Conservation (phyloP, 2,113 vertebrate genomes). For the Diadophis punctatus region DNA sequence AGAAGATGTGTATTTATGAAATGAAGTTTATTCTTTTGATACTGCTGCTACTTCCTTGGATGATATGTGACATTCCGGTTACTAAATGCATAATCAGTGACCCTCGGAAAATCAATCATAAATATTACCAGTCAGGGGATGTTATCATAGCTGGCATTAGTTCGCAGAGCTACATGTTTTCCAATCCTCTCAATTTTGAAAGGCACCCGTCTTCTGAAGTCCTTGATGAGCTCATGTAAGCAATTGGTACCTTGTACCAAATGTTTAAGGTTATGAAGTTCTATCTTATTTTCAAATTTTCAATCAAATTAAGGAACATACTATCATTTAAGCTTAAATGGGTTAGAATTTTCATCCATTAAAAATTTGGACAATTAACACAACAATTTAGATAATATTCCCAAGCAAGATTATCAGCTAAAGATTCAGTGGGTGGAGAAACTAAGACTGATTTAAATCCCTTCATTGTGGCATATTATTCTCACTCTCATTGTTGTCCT, state of each 20-base stretch:
- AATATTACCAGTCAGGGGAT: background rate
- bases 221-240: background rate
- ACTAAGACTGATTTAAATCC: background rate
- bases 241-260: background rate
- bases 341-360: background rate
- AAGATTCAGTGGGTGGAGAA: background rate
- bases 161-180: background rate
- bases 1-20: background rate
- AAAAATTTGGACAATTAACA: background rate
- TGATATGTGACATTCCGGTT: background rate
- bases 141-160: background rate
- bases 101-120: background rate
- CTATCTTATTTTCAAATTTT: background rate
- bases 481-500: too few relatives aligned
- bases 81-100: background rate
- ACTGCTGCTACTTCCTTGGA: background rate
- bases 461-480: background rate
- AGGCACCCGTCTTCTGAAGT: background rate
- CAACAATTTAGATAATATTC: background rate
- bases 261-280: too few relatives aligned
- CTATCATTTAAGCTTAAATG: background rate
- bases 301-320: background rate
- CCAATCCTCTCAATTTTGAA: background rate
- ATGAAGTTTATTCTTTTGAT: background rate
- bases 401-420: background rate